phyloP scores from a whole-genome alignment of 2,888 invertebrate species.

The Orthosia gothica region DNA sequence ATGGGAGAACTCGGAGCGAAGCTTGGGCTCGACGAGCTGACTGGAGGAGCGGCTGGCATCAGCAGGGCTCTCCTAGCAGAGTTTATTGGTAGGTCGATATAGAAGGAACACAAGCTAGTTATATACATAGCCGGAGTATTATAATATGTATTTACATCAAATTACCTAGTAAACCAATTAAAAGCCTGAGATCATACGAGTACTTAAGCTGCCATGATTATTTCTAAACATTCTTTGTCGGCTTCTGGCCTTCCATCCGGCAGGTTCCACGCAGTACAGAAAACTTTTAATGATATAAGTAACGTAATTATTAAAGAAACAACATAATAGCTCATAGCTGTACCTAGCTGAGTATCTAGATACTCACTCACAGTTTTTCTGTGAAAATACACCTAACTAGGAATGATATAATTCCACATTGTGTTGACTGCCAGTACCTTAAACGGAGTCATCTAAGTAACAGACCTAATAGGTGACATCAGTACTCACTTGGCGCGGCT shows the following conservation, averaged over 20 bases:
- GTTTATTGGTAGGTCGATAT: conserved; percentile 92
- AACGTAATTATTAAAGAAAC: conserved; percentile 10
- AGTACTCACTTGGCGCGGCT: conserved; percentile 48
- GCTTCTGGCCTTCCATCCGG: not conserved
- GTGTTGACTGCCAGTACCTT: conserved; percentile 50
- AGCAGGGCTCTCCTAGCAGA: conserved; percentile 97
- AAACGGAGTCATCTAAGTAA: conserved; percentile 60
- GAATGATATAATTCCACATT: conserved; percentile 55
- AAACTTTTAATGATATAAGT: conserved; percentile 18
- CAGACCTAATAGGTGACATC: conserved; percentile 69
- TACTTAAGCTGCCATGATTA: conserved; percentile 6
- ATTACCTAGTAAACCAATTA: not conserved
- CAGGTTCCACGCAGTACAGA: conserved; percentile 9
- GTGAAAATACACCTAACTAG: conserved; percentile 49
- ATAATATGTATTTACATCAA: not conserved
- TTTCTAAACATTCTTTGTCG: not conserved
- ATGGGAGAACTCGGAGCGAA: conserved; percentile 93
- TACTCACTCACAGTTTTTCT: conserved; percentile 36
- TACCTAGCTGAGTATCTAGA: not conserved
- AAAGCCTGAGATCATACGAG: conserved; percentile 5
- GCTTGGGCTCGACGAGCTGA: conserved; percentile 94
- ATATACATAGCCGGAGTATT: not conserved
- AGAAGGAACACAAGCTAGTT: too few relatives aligned
- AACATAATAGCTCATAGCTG: conserved; percentile 34
- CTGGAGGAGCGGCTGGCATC: conserved; percentile 93